These are phyloP conservation scores for Drosophila barbarae DNA, from an alignment of 2,888 invertebrate genomes.

Conservation along the genomic window DNA sequence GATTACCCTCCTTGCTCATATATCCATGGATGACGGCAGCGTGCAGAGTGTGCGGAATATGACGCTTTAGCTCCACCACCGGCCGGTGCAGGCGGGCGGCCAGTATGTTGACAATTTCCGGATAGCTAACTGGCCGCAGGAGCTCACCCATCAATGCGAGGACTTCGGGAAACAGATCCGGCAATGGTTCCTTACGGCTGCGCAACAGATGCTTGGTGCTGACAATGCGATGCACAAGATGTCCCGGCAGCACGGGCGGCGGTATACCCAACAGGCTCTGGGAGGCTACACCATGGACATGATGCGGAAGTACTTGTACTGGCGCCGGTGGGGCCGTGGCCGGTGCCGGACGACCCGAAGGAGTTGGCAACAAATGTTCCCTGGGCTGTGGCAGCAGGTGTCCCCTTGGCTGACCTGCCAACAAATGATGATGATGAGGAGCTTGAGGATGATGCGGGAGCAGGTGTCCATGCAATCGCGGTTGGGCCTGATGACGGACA, in stretches of 20 bases:
- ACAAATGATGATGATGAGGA: not conserved
- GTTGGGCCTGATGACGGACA: not conserved
- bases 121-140: conserved; percentile 56
- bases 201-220: not conserved
- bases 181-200: conserved; percentile 29
- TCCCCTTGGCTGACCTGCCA: not conserved
- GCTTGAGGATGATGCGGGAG: too few relatives aligned
- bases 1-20: conserved; percentile 55
- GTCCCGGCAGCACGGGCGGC: not conserved
- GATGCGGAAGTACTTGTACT: not conserved
- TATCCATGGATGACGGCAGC: conserved; percentile 56
- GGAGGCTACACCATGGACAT: too few relatives aligned
- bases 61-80: conserved; percentile 58
- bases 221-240: conserved; percentile 1
- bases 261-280: not conserved
- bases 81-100: conserved; percentile 46
- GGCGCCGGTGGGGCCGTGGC: too few relatives aligned
- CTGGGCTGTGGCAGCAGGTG: too few relatives aligned
- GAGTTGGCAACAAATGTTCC: too few relatives aligned
- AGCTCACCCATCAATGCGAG: conserved; percentile 46
- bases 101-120: conserved; percentile 50
- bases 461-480: not conserved
- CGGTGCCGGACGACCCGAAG: too few relatives aligned
- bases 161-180: conserved; percentile 49
- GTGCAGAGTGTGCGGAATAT: conserved; percentile 50